Evolutionary conservation across 2,888 invertebrate genomes (phyloP).

Genomic region (Drosophila nr. medialis): DNA sequence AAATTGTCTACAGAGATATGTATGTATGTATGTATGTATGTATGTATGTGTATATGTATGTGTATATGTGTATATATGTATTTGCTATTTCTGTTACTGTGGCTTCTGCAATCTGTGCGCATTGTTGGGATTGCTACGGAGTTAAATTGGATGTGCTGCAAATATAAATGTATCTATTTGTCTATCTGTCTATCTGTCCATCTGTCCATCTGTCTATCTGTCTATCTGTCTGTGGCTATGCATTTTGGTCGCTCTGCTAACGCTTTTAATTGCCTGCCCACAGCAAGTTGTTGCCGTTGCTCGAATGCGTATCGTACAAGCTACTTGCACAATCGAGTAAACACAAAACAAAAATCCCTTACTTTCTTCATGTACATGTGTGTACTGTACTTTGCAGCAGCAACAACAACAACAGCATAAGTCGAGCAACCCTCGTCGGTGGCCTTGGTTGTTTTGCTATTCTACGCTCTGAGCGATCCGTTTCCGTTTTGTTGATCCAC

Average conservation of each 20-base stretch:
- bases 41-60: background rate
- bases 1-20: background rate
- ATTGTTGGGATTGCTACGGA: constrained; percentile 26
- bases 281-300: constrained; percentile 20
- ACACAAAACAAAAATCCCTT: background rate
- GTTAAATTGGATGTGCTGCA: constrained; percentile 6
- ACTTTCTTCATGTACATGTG: constrained; percentile 1
- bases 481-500: constrained; percentile 69
- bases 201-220: background rate
- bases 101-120: constrained; percentile 37
- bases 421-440: constrained; percentile 41
- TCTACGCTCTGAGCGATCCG: constrained; percentile 37
- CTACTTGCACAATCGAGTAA: constrained; percentile 40
- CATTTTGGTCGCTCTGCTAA: constrained; percentile 48
- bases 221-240: constrained; percentile 22
- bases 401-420: background rate
- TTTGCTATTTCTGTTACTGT: background rate
- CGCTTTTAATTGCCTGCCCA: constrained; percentile 52
- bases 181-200: too few species aligned
- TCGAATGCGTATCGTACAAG: constrained; percentile 18
- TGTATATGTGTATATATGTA: background rate
- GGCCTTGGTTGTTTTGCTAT: constrained; percentile 15
- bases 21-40: background rate
- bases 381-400: too few species aligned
- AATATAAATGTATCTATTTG: constrained; percentile 2